Conservation (phyloP, 2,888 invertebrate species). For the Teinopalpus imperialis region DNA sequence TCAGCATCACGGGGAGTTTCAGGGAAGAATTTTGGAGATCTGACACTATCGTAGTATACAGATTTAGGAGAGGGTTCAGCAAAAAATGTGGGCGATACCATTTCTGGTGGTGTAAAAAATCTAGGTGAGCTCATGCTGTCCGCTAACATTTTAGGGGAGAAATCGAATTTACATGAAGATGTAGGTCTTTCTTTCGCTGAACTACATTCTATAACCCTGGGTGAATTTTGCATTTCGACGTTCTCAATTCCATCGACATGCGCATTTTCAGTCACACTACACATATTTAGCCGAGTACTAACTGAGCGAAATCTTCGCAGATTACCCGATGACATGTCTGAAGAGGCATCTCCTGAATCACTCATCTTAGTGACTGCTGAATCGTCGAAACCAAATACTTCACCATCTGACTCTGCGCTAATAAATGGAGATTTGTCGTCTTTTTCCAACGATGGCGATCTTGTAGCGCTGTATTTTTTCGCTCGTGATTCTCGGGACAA, state of each 20-base stretch:
- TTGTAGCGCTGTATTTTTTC: constrained; percentile 69
- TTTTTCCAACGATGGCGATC: constrained; percentile 76
- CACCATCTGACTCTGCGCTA: constrained; percentile 51
- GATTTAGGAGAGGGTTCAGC: constrained; percentile 71
- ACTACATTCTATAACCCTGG: constrained; percentile 62
- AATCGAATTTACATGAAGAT: constrained; percentile 67
- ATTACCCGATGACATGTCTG: constrained; percentile 58
- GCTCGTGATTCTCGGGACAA: constrained; percentile 55
- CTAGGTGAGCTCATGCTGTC: constrained; percentile 66
- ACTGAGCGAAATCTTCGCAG: constrained; percentile 64
- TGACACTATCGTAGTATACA: constrained; percentile 69
- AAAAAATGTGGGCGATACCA: constrained; percentile 68
- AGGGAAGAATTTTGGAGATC: constrained; percentile 72
- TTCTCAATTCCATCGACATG: constrained; percentile 56
- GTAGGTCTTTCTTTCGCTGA: constrained; percentile 69
- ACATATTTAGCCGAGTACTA: constrained; percentile 69
- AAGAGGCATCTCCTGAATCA: constrained; percentile 41
- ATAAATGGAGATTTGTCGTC: constrained; percentile 75
- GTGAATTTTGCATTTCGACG: constrained; percentile 70
- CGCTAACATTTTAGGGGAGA: constrained; percentile 65
- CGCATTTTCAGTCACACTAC: constrained; percentile 56
- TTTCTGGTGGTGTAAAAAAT: constrained; percentile 73
- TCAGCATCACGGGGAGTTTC: constrained; percentile 65
- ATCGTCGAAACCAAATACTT: constrained; percentile 67
- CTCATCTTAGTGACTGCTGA: constrained; percentile 51